phyloP scores from a whole-genome alignment of 2,888 invertebrate species.

The Drosophila planitibia region DNA sequence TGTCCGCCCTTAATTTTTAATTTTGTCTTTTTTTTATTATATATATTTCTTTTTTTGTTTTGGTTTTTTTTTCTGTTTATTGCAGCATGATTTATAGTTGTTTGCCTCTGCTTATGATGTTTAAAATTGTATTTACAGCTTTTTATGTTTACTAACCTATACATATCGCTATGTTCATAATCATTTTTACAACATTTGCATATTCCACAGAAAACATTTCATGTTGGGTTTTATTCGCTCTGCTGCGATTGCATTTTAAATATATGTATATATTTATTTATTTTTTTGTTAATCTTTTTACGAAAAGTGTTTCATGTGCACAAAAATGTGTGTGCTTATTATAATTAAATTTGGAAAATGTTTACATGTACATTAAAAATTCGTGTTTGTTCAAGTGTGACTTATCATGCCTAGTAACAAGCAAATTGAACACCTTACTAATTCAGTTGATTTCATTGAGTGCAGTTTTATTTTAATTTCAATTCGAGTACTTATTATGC shows the following conservation, averaged over 20 bases:
- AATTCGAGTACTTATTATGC: constrained; percentile 9
- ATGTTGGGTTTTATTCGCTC: constrained; percentile 41
- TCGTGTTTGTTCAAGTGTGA: constrained; percentile 53
- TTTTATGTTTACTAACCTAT: constrained; percentile 63
- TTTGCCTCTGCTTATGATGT: constrained; percentile 55
- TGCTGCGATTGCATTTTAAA: constrained; percentile 33
- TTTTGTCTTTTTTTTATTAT: background rate
- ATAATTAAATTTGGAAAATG: constrained; percentile 46
- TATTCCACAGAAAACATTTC: constrained; percentile 70
- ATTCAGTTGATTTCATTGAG: constrained; percentile 31
- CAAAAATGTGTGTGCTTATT: constrained; percentile 46
- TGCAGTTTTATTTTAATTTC: constrained; percentile 39
- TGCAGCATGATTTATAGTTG: constrained; percentile 57
- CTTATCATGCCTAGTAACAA: constrained; percentile 40
- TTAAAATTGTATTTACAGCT: constrained; percentile 77
- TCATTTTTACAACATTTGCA: constrained; percentile 72
- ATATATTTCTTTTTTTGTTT: background rate
- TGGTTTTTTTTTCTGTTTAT: constrained; percentile 23
- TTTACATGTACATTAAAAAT: constrained; percentile 68
- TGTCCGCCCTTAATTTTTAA: constrained; percentile 14
- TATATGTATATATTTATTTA: background rate
- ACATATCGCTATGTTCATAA: constrained; percentile 48
- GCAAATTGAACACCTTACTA: constrained; percentile 41
- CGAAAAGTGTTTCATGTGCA: constrained; percentile 46
- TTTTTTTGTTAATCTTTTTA: constrained; percentile 6